Evolutionary conservation across 2,888 invertebrate genomes (phyloP).

Genomic region (Philaethria dido): DNA sequence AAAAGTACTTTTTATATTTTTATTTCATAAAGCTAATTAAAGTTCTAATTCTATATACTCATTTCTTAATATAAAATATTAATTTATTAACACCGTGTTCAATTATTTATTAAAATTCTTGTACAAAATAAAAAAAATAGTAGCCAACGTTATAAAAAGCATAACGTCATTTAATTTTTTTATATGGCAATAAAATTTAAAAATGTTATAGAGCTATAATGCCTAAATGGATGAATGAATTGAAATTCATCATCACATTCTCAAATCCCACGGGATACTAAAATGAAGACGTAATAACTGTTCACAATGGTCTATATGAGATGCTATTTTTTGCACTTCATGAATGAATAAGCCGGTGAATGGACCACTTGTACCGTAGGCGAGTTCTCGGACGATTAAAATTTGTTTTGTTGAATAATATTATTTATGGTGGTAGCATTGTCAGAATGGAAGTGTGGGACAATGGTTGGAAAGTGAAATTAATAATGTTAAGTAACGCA

Average conservation of each 20-base stretch:
- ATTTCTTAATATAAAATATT: too few relatives aligned
- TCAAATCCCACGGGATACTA: conserved; percentile 71
- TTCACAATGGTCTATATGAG: conserved; percentile 52
- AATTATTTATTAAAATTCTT: too few relatives aligned
- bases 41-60: background rate
- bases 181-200: conserved; percentile 16
- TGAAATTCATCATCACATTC: conserved; percentile 61
- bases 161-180: conserved; percentile 11
- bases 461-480: conserved; percentile 14
- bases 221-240: conserved; percentile 52
- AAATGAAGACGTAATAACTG: conserved; percentile 73
- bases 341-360: conserved; percentile 64
- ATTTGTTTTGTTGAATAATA: conserved; percentile 75
- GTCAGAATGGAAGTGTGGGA: conserved; percentile 33
- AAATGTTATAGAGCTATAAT: conserved; percentile 31
- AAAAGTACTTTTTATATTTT: too few relatives aligned
- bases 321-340: conserved; percentile 58
- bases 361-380: conserved; percentile 55
- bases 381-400: conserved; percentile 68
- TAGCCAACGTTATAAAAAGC: conserved; percentile 8
- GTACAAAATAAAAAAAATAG: background rate
- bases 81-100: too few relatives aligned
- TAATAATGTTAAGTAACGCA: conserved; percentile 11
- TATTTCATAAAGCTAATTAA: background rate
- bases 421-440: conserved; percentile 71